Percentiles rank a stretch among this genome's conserved stretches.
Evolutionary conservation across 1,140 invertebrate genomes (phyloP).

Genomic region (Varroa destructor): DNA sequence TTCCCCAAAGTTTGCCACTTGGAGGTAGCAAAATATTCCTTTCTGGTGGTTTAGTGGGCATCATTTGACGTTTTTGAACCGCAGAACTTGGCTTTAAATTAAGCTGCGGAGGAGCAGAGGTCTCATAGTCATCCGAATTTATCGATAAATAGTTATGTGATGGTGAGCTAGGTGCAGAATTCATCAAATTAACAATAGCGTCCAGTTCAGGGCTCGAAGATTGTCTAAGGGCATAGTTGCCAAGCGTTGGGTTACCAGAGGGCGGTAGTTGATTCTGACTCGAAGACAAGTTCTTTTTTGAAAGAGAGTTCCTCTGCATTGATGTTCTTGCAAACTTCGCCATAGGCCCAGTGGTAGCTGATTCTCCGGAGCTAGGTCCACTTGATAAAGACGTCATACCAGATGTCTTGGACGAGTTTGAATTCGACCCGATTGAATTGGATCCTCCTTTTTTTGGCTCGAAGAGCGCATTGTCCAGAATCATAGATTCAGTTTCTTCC

Average conservation of each 20-base stretch:
- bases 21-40: constrained; percentile 1
- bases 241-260: no score
- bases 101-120: neutral
- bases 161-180: neutral
- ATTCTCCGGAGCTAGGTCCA: neutral
- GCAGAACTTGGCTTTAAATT: constrained; percentile 1
- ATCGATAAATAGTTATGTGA: constrained; percentile 14
- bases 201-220: constrained; percentile 15
- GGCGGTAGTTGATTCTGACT: constrained; percentile 2
- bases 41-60: neutral
- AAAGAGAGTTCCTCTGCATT: neutral
- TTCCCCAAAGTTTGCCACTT: constrained; percentile 26
- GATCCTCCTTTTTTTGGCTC: constrained; percentile 7
- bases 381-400: neutral
- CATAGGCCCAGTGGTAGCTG: constrained; percentile 13
- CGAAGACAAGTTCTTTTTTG: neutral
- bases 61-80: constrained; percentile 11
- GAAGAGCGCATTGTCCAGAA: constrained; percentile 23
- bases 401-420: constrained; percentile 3
- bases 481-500: constrained; percentile 24
- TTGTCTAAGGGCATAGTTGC: constrained; percentile 1
- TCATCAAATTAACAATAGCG: constrained; percentile 16
- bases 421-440: constrained; percentile 1
- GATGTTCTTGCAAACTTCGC: constrained; percentile 15
- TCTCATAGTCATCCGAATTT: constrained; percentile 21